phyloP scores from a whole-genome alignment of 1,140 invertebrate species.

The Rhopalosiphum padi region DNA sequence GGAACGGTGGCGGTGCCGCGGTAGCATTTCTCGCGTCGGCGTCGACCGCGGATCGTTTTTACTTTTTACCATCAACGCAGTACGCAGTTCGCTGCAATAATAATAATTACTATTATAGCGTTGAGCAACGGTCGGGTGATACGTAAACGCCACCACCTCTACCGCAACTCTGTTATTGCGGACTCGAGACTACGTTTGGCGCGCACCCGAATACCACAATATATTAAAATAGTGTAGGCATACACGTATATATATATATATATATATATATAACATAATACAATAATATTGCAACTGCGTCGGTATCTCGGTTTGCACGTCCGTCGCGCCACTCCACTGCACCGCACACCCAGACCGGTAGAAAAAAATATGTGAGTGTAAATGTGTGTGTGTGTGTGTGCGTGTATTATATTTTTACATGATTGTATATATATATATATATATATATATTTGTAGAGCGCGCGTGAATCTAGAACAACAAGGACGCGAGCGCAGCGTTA shows the following conservation, averaged over 20 bases:
- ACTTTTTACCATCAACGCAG: background rate
- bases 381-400: background rate
- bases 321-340: background rate
- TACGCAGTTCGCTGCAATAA: background rate
- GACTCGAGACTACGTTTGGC: background rate
- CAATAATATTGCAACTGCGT: background rate
- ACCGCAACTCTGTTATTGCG: background rate
- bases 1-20: background rate
- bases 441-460: background rate
- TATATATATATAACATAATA: background rate
- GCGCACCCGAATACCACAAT: background rate
- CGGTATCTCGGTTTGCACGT: constrained; percentile 20
- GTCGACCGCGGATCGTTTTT: constrained; percentile 26
- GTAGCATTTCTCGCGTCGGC: constrained; percentile 31
- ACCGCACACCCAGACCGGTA: background rate
- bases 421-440: background rate
- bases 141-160: background rate
- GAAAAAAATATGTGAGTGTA: background rate
- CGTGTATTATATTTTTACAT: background rate
- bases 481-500: constrained; percentile 35
- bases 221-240: background rate
- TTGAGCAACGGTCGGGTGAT: constrained; percentile 48
- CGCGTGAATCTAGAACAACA: constrained; percentile 52
- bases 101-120: background rate
- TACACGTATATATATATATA: background rate